Conservation (phyloP, 2,888 invertebrate genomes). For the Noctua comes region DNA sequence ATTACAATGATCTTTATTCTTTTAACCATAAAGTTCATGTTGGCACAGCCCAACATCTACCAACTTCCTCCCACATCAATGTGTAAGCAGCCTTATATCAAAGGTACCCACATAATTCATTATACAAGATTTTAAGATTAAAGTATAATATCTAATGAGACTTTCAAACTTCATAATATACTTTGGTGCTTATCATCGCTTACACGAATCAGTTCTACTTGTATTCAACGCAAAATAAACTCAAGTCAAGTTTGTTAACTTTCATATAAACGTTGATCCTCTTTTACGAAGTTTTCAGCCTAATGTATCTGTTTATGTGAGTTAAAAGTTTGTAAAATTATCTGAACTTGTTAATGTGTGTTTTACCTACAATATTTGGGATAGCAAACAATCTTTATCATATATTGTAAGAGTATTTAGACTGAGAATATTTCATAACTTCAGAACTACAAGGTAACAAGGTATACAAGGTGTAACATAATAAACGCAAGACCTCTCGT, state of each 20-base stretch:
- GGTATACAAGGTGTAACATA: too few relatives aligned
- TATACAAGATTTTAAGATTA: neutral
- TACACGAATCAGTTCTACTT: slow-evolving; percentile 35
- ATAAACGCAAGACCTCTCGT: too few relatives aligned
- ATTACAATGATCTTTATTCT: neutral
- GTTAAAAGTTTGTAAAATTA: slow-evolving; percentile 21
- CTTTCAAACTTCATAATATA: slow-evolving; percentile 38
- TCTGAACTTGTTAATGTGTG: neutral
- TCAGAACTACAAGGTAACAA: neutral
- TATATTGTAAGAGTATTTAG: neutral
- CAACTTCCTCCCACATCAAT: neutral
- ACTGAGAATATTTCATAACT: neutral
- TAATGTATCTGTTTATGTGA: slow-evolving; percentile 34
- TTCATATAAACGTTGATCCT: slow-evolving; percentile 44
- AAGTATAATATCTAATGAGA: slow-evolving; percentile 1
- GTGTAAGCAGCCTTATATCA: neutral
- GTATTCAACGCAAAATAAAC: slow-evolving; percentile 35
- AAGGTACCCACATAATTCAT: slow-evolving; percentile 1
- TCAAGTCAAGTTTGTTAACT: slow-evolving; percentile 44
- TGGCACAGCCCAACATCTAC: too few relatives aligned
- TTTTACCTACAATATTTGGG: slow-evolving; percentile 1
- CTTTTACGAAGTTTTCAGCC: slow-evolving; percentile 34
- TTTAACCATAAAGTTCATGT: neutral
- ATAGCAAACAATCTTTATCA: too few relatives aligned
- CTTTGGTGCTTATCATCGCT: slow-evolving; percentile 20